Evolutionary conservation across 2,888 invertebrate species (phyloP), one percentile per base, ranked within the genome.

Genomic region (Siphlonurus alternatus): DNA sequence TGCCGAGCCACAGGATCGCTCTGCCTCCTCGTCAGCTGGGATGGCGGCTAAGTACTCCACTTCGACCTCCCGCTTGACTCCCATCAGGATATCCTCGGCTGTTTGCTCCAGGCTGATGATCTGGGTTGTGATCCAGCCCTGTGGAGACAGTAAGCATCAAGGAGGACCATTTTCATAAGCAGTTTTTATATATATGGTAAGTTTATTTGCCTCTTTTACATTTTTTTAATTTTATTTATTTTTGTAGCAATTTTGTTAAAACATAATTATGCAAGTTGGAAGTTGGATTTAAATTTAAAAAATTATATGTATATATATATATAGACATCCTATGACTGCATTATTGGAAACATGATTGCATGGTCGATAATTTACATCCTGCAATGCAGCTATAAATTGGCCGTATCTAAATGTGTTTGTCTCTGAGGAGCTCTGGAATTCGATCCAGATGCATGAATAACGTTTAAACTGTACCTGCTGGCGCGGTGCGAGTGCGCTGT

Each of bases 71-170:
- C 78, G 75, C 69, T 81, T 81, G 7, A 83, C 77, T 2, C 82
- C 83, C 66, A 79, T 82, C 25, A 83, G 73, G 64, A 83, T 83
- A 71, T 82, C 81, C 25, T 81, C 82, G 0, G 83, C 83, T 2
- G 81, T 79, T 69, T 80, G 78, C 61, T 81, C 79, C 51, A 82
- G 71, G 56, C 79, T 75, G 23, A 64, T 65, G 23, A 62, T 22
- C 24, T 65, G 62, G 10, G 65, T 56, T 5, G 56, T 56, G 22
- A 56, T 22, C 56, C 56, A 56, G 19, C 56, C 56, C 56, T 56
- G 22, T 15, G 5, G 15, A 38, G 15, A 38, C 7, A 38, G 5
- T n/a, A n/a, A n/a, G n/a, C n/a, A n/a, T n/a, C n/a, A n/a, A n/a
- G n/a, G n/a, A n/a, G n/a, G n/a, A n/a, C n/a, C n/a, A 51, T 51